Evolutionary conservation across 2,888 invertebrate genomes (phyloP).

Genomic region (Drosophila anomelani): DNA sequence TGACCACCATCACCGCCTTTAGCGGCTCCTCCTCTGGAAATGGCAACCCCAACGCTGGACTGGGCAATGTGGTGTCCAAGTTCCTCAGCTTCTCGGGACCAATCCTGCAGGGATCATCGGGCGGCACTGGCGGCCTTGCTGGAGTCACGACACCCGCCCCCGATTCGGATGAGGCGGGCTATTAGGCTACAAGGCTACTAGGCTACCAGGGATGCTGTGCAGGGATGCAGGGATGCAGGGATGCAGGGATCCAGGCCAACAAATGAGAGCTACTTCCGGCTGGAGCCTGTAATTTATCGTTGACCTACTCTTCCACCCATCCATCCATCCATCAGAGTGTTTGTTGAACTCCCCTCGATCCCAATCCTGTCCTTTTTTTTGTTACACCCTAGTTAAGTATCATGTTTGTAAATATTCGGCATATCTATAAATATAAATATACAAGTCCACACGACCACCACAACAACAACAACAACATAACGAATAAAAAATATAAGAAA

Average conservation of each 20-base stretch:
- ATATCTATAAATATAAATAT: slow-evolving; percentile 42
- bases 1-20: slow-evolving; percentile 86
- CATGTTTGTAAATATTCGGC: slow-evolving; percentile 77
- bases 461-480: neutral
- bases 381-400: slow-evolving; percentile 63
- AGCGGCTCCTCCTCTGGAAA: slow-evolving; percentile 84
- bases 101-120: slow-evolving; percentile 84
- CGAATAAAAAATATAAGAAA: slow-evolving; percentile 20
- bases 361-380: slow-evolving; percentile 34
- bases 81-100: slow-evolving; percentile 84
- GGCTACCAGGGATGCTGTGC: neutral
- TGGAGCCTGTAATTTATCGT: slow-evolving; percentile 37
- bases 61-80: slow-evolving; percentile 84
- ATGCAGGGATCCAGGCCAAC: neutral
- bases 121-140: slow-evolving; percentile 70
- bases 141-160: slow-evolving; percentile 80
- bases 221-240: slow-evolving; percentile 3
- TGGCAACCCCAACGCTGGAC: slow-evolving; percentile 83
- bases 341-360: slow-evolving; percentile 7
- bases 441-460: slow-evolving; percentile 3
- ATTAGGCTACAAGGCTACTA: slow-evolving; percentile 57
- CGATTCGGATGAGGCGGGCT: slow-evolving; percentile 83
- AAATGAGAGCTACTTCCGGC: slow-evolving; percentile 22
- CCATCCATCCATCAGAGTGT: slow-evolving; percentile 14
- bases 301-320: slow-evolving; percentile 8